Conservation (phyloP, 1,140 invertebrate species). For the Temnothorax curvispinosus region DNA sequence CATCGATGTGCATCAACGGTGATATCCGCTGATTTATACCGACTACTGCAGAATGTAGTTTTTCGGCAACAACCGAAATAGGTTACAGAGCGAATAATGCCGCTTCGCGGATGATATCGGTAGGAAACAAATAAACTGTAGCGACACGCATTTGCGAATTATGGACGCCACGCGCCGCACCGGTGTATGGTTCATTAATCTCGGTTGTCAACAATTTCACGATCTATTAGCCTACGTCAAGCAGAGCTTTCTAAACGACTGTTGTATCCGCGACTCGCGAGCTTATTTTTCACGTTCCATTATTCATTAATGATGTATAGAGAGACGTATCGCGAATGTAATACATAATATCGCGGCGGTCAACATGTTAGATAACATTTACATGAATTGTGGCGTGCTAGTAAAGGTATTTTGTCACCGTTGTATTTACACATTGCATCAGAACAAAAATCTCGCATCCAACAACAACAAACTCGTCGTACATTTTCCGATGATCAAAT, state of each 20-base stretch:
- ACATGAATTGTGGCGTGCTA: neutral
- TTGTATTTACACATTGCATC: neutral
- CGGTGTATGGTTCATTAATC: conserved; percentile 44
- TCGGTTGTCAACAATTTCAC: conserved; percentile 58
- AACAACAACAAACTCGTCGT: neutral
- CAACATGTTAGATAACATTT: neutral
- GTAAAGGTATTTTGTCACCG: neutral
- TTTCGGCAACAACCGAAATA: conserved; percentile 33
- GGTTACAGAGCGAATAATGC: conserved; percentile 15
- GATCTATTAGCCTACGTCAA: conserved; percentile 32
- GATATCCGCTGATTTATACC: conserved; percentile 56
- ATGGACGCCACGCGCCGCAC: neutral
- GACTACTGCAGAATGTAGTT: conserved; percentile 20
- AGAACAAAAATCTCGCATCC: neutral
- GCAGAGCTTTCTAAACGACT: conserved; percentile 20
- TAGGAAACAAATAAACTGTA: conserved; percentile 44
- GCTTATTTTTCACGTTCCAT: conserved; percentile 23
- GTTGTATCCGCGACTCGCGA: neutral
- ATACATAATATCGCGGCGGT: neutral
- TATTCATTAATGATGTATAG: conserved; percentile 29
- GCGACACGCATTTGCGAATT: conserved; percentile 30
- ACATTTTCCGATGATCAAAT: conserved; percentile 4
- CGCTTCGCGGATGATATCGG: conserved; percentile 34
- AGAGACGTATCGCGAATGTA: neutral
- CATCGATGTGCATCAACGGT: conserved; percentile 58